Evolutionary conservation across 2,113 vertebrate species (phyloP), one percentile per base, ranked within the genome.

Genomic region (Petrocephalus zakoni): DNA sequence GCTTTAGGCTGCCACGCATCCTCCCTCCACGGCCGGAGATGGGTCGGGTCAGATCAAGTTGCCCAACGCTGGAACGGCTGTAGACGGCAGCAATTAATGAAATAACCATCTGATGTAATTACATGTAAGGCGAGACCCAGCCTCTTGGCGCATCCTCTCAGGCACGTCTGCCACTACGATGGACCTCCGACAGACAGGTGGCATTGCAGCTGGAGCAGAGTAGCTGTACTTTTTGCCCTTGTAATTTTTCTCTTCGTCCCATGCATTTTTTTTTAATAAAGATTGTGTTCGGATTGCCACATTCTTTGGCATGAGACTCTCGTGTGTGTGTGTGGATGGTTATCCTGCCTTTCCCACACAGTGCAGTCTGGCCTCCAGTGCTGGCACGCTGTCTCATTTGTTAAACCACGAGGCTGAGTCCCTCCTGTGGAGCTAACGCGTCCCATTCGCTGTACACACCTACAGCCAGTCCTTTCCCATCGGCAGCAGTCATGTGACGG

Each of bases 61-160:
- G n/a, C 84, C 52, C 51, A 52, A 25, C 52, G 17, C 6, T 34
- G 53, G 49, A 29, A 86, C 5, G 17, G 84, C 52, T 29, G 51
- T 56, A 86, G 84, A 86, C 29, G 25, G 52, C 52, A 21, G 51
- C 84, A 86, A 56, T 86, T 86, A 86, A 86, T 55, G 25, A 86
- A 86, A 55, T 86, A 55, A 56, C 25, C 2, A 29, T 86, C 52
- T 86, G 84, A 86, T 86, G 34, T 86, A 56, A 86, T 86, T 86
- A 86, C 34, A 52, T 56, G 84, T 86, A 86, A 86, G 84, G 19
- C 55, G 25, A 53, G 51, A 86, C 84, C 29, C 29, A 13, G 22
- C 51, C 29, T n/a, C 15, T 53, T 85, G 84, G 51, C 51, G 1
- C 10, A 6, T 10, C 22, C 52, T 34, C 84, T 85, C 51, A 84